phyloP scores from a whole-genome alignment of 2,888 invertebrate species.

The Hyposoter dolosus region DNA sequence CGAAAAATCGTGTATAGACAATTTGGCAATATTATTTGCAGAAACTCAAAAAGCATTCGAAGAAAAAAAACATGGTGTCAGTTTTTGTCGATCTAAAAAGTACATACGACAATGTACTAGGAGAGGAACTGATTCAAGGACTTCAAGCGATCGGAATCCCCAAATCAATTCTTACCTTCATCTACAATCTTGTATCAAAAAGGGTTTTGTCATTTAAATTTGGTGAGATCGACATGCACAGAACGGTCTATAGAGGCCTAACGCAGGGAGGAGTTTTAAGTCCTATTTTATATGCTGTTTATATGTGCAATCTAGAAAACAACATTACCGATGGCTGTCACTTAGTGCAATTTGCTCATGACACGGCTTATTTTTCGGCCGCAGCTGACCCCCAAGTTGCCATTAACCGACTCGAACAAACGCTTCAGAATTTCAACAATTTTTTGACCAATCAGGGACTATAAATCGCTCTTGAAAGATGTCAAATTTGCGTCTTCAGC shows the following conservation, averaged over 20 bases:
- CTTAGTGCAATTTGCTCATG: conserved; percentile 9
- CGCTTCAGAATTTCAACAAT: not conserved
- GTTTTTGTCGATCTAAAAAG: conserved; percentile 13
- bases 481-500: not conserved
- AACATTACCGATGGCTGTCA: not conserved
- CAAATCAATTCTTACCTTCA: not conserved
- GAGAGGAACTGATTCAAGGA: not conserved
- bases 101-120: conserved; percentile 23
- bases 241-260: not conserved
- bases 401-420: not conserved
- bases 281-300: not conserved
- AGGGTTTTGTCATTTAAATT: not conserved
- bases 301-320: not conserved
- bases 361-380: conserved; percentile 3
- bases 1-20: conserved; percentile 18
- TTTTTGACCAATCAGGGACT: not conserved
- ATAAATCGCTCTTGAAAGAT: not conserved
- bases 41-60: not conserved
- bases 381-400: not conserved
- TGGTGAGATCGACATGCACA: not conserved
- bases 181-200: conserved; percentile 8
- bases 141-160: not conserved
- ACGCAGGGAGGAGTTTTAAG: not conserved
- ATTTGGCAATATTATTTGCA: not conserved
- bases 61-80: not conserved